Conservation (phyloP, 2,113 vertebrate species). For the Austrofundulus limnaeus region DNA sequence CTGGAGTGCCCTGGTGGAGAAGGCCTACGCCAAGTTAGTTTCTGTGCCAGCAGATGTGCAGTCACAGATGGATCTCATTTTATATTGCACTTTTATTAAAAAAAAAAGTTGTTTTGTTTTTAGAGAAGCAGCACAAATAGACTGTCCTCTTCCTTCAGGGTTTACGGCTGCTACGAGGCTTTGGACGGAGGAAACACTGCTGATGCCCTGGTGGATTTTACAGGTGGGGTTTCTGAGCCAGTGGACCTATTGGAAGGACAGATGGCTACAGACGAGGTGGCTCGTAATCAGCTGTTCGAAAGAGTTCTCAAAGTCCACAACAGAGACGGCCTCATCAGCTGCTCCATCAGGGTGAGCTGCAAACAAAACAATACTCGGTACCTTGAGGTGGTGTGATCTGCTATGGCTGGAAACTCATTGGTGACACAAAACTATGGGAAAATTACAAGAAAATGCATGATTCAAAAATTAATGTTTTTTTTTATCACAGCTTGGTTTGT, state of each 20-base stretch:
- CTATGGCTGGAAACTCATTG: too few species aligned
- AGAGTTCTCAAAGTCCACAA: slow-evolving; percentile 91
- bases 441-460: too few species aligned
- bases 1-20: slow-evolving; percentile 98
- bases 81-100: neutral
- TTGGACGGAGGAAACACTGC: slow-evolving; percentile 96
- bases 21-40: slow-evolving; percentile 96
- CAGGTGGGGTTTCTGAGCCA: slow-evolving; percentile 91
- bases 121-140: neutral
- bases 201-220: slow-evolving; percentile 95
- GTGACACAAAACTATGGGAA: too few species aligned
- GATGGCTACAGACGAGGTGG: slow-evolving; percentile 82
- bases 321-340: slow-evolving; percentile 95
- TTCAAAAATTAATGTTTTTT: too few species aligned
- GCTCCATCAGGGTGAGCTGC: slow-evolving; percentile 91
- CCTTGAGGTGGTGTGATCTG: neutral
- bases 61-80: neutral
- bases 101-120: neutral
- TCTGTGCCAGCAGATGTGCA: neutral
- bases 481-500: too few species aligned
- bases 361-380: neutral
- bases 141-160: slow-evolving; percentile 66
- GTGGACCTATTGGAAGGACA: slow-evolving; percentile 89
- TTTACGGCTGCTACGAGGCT: slow-evolving; percentile 93
- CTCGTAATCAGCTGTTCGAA: slow-evolving; percentile 91